phyloP scores from a whole-genome alignment of 2,888 invertebrate species.

The Chalcis sispes region DNA sequence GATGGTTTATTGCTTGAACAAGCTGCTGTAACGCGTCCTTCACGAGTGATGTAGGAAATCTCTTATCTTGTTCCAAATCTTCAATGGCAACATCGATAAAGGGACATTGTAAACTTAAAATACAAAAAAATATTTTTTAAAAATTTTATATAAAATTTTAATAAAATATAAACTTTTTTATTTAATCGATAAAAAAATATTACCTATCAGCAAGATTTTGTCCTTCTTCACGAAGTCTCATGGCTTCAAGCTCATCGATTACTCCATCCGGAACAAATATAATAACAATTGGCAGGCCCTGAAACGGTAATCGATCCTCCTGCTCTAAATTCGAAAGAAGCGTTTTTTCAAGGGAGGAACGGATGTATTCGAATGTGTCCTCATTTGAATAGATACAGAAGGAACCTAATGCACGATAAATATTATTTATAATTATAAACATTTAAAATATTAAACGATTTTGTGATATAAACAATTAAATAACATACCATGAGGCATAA shows the following conservation, averaged over 20 bases:
- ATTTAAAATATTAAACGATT: background rate
- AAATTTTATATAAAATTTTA: background rate
- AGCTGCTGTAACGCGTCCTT: conserved; percentile 86
- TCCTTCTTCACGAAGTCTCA: conserved; percentile 91
- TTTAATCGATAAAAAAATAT: conserved; percentile 43
- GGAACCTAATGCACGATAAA: conserved; percentile 78
- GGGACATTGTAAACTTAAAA: conserved; percentile 90
- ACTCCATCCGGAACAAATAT: conserved; percentile 91
- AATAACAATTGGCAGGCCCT: conserved; percentile 91
- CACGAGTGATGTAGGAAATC: conserved; percentile 82
- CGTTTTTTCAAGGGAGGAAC: conserved; percentile 93
- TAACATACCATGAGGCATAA: conserved; percentile 89
- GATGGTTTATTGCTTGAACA: conserved; percentile 86
- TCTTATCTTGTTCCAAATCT: conserved; percentile 77
- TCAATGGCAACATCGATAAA: conserved; percentile 87
- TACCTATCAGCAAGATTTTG: conserved; percentile 92
- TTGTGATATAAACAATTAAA: conserved; percentile 14
- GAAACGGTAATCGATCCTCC: conserved; percentile 91
- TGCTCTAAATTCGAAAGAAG: conserved; percentile 92
- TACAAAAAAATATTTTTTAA: conserved; percentile 48
- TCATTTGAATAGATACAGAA: conserved; percentile 94
- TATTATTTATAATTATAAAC: background rate
- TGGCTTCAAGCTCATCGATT: conserved; percentile 90
- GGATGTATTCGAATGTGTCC: conserved; percentile 93
- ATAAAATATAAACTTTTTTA: background rate